Evolutionary conservation across 2,888 invertebrate species (phyloP), one percentile per base, ranked within the genome.

Genomic region (Drosophila atroscutellata): DNA sequence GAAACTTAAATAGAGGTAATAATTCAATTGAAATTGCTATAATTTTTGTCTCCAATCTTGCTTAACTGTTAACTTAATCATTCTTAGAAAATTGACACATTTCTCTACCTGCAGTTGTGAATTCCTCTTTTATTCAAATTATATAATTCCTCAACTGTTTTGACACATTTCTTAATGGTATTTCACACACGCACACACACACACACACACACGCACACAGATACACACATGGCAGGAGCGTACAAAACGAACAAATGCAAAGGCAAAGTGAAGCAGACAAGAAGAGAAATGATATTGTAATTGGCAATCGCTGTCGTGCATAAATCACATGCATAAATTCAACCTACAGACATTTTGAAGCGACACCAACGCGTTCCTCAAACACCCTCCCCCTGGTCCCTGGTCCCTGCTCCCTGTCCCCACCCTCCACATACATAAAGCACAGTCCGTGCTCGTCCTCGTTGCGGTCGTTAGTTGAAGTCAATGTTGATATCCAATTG

Each of bases 271-370:
- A 52, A 69, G 78, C 68, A 82, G 89, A 74, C 72, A 80, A 73
- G 75, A 85, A 85, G 85, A 85, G 89, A 85, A 85, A 90, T 90
- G 90, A 90, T 86, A 86, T 86, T 90, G 86, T 90, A 86, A 86
- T 86, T 90, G 86, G 90, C 90, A 86, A 86, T 90, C 90, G 89
- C 87, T 90, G 89, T 86, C 89, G 84, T 73, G 87, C 86, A 90
- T 86, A 86, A 86, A 86, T 86, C 89, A 86, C 85, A 86, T 87
- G 81, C 86, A 86, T 89, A 90, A 89, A 89, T 89, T 83, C 78
- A 73, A 83, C 76, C 85, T 75, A 77, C 86, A 75, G 89, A 89
- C 90, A 86, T 80, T 81, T 69, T 67, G 71, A 74, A 79, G 78
- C 81, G 81, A 78, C 77, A 81, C 77, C 77, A 81, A 78, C 81